phyloP scores from a whole-genome alignment of 1,140 invertebrate genomes.

The Dolichoris vasculosae region DNA sequence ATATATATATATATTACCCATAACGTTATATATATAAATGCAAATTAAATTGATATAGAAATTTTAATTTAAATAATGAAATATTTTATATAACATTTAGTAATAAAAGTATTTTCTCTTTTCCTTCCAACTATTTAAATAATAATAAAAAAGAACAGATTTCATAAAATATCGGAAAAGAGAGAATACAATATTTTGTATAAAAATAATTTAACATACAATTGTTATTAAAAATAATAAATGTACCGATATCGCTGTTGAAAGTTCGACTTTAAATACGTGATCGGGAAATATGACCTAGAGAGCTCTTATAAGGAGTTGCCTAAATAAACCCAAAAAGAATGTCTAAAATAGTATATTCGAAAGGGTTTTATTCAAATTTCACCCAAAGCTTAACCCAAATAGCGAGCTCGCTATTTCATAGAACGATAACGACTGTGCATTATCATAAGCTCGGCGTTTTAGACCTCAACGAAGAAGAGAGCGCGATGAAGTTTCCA shows the following conservation, averaged over 20 bases:
- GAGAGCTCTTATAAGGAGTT: neutral
- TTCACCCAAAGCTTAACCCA: neutral
- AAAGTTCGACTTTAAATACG: neutral
- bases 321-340: neutral
- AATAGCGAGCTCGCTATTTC: neutral
- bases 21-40: too few relatives aligned
- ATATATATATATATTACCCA: too few relatives aligned
- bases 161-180: too few relatives aligned
- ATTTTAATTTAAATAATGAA: too few relatives aligned
- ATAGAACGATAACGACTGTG: neutral
- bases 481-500: neutral
- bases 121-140: too few relatives aligned
- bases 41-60: too few relatives aligned
- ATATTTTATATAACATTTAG: too few relatives aligned
- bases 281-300: neutral
- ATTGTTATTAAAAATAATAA: too few relatives aligned
- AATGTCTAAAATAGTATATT: neutral
- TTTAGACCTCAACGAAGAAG: neutral
- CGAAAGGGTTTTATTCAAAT: neutral
- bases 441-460: neutral
- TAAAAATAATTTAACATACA: too few relatives aligned
- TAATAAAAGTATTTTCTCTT: too few relatives aligned
- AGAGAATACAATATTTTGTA: too few relatives aligned
- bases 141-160: too few relatives aligned
- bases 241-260: neutral